A percentile compares a stretch with the other conserved stretches of the same genome.
phyloP scores from a whole-genome alignment of 2,888 invertebrate genomes.

The Drosophila gaucha region DNA sequence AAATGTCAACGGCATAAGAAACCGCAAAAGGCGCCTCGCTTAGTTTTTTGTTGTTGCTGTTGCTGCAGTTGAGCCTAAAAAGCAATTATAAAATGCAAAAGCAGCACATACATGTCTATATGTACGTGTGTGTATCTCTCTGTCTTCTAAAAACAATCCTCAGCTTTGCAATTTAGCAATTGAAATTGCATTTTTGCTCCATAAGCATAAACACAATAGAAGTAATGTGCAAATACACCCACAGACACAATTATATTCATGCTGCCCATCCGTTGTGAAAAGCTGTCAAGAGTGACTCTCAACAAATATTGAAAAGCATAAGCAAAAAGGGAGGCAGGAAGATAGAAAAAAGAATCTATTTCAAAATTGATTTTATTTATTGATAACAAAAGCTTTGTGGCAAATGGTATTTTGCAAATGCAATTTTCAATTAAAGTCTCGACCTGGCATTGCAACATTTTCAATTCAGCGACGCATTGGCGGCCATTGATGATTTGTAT shows the following conservation, averaged over 20 bases:
- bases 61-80: slow-evolving; percentile 63
- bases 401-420: slow-evolving; percentile 59
- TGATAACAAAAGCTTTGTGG: slow-evolving; percentile 54
- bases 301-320: slow-evolving; percentile 16
- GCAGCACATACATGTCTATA: slow-evolving; percentile 17
- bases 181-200: slow-evolving; percentile 63
- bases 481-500: slow-evolving; percentile 34
- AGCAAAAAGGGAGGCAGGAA: slow-evolving; percentile 2
- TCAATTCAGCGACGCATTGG: slow-evolving; percentile 38
- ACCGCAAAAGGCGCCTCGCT: slow-evolving; percentile 48
- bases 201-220: slow-evolving; percentile 65
- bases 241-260: slow-evolving; percentile 1
- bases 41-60: slow-evolving; percentile 8
- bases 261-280: slow-evolving; percentile 35
- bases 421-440: slow-evolving; percentile 75
- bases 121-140: too few relatives aligned
- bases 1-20: slow-evolving; percentile 69
- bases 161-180: slow-evolving; percentile 37
- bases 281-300: slow-evolving; percentile 11
- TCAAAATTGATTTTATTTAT: slow-evolving; percentile 78
- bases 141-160: slow-evolving; percentile 19
- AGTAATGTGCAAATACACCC: slow-evolving; percentile 39
- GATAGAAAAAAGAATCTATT: slow-evolving; percentile 28
- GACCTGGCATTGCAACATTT: slow-evolving; percentile 26
- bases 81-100: slow-evolving; percentile 73